Base-by-base conservation (phyloP, 1,140 invertebrate genomes). In the Zaprionus taronus region DNA sequence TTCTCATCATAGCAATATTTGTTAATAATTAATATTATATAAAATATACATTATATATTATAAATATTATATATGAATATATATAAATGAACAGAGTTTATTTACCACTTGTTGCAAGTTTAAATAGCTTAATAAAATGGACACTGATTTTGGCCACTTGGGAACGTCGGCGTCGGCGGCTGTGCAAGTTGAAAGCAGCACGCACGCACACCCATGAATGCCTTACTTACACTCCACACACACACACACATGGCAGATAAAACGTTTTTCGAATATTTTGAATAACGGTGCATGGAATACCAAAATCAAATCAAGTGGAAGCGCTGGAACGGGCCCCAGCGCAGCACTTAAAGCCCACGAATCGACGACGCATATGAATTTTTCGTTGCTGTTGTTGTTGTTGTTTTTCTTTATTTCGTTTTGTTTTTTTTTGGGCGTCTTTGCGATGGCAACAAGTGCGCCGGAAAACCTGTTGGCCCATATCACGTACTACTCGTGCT, bases 281-380 rank as follows among this genome's bases (percentile, higher is more conserved):
- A 90, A 90, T 90, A 90, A 90, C 85, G 85, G 85, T 90, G 89
- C 86, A 77, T 90, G 79, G 81, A 89, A 90, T 90, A 90, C 85
- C 85, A 90, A 90, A 89, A 90, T 90, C 86, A 90, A 90, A 90
- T 90, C 85, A 90, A 90, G 81, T 90, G 85, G 85, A 90, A 90
- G 79, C 74, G 71, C 80, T 77, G 82, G 15, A 44, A 49, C 71
- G 67, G 66, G 49, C 34, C 34, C 53, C 74, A 36, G 28, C 51
- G 24, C 72, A 64, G 67, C 84, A 72, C 66, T 67, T 81, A 47
- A 90, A 81, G 77, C 81, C 77, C 80, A 83, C 67, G 77, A 80
- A 83, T 79, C 80, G 77, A 76, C 87, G 75, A 81, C 75, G 84
- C 84, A 89, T 87, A 89, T 81, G 79, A 87, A 81, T 71, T 85